Evolutionary conservation across 37 sponge, comb jelly and placozoan genomes (phyloP), one percentile per base, ranked within the genome.

Genomic region (Crambe crambe): DNA sequence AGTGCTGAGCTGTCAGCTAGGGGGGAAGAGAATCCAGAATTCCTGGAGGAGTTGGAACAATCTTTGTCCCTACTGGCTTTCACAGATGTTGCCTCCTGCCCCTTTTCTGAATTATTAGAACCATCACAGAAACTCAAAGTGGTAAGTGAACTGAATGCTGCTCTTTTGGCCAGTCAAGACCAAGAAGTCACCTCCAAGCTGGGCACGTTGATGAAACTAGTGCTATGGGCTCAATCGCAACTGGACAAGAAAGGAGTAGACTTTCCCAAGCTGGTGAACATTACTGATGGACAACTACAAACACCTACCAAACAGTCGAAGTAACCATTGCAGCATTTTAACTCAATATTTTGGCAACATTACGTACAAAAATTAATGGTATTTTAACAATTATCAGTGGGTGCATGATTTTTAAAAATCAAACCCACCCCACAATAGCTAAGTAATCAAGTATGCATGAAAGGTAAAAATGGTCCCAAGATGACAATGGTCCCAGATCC

Each of bases 111-210:
- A 35, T 73, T 96, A 37, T 59, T 96, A 34, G 66, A 96, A 54
- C 82, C 77, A 37, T 92, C 94, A 21, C 97, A 96, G 63, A 78
- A 90, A 20, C 68, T 88, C 39, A 88, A 88, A 85, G 91, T 96
- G 30, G 89, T 92, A 1, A 90, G 97, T 60, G 94, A 93, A 47
- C 68, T 96, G 70, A 96, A 96, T 56, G 78, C 94, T 6, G 97
- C 97, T 37, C 75, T 96, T 12, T 61, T 96, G 37, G 91, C 91
- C 37, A 84, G 80, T 35, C 94, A 96, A 39, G 85, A 87, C 79
- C 81, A 86, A 40, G 80, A 80, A 20, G 74, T 81, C 9, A 70
- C 76, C 0, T 85, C 91, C n/a, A 81, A 81, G 32, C 78, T 96
- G 32, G 78, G 85, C 37, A 79, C 75, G 25, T 72, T 93, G 27